These are phyloP conservation scores for Ferdinandea cuprea DNA, from an alignment of 2,888 invertebrate species.

Conservation along the genomic window DNA sequence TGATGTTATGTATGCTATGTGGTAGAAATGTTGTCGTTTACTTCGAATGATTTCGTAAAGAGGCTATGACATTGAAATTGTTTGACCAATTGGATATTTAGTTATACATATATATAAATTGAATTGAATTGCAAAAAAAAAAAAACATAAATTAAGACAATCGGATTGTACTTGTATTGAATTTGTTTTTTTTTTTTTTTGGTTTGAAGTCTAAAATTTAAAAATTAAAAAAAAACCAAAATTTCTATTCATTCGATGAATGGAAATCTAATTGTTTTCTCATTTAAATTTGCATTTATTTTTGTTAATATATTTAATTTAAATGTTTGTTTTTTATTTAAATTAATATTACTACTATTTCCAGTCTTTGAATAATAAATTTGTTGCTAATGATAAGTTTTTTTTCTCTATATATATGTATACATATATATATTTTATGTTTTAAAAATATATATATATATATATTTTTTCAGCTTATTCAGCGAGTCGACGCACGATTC, in stretches of 20 bases:
- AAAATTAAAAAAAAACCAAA: conserved; percentile 22
- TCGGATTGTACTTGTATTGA: conserved; percentile 33
- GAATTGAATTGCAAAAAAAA: conserved; percentile 6
- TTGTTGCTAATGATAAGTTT: conserved; percentile 75
- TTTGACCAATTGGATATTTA: conserved; percentile 40
- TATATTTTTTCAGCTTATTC: conserved; percentile 52
- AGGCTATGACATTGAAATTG: conserved; percentile 54
- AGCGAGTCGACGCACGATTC: conserved; percentile 51
- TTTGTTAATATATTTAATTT: conserved; percentile 58
- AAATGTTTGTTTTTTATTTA: conserved; percentile 65
- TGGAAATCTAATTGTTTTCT: conserved; percentile 42
- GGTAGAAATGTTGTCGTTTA: conserved; percentile 59
- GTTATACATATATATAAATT: neutral
- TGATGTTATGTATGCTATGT: conserved; percentile 42
- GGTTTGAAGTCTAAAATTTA: conserved; percentile 40
- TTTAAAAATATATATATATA: conserved; percentile 29
- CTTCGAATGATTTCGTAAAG: conserved; percentile 45
- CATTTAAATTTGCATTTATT: conserved; percentile 53
- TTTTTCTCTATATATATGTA: conserved; percentile 50
- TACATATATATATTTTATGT: conserved; percentile 30
- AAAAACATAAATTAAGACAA: conserved; percentile 3
- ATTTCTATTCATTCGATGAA: conserved; percentile 52
- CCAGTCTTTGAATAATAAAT: conserved; percentile 75
- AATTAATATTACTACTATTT: conserved; percentile 74
- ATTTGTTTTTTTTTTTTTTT: conserved; percentile 11